phyloP scores from a whole-genome alignment of 1,140 invertebrate species.

The Drosophila orosa region DNA sequence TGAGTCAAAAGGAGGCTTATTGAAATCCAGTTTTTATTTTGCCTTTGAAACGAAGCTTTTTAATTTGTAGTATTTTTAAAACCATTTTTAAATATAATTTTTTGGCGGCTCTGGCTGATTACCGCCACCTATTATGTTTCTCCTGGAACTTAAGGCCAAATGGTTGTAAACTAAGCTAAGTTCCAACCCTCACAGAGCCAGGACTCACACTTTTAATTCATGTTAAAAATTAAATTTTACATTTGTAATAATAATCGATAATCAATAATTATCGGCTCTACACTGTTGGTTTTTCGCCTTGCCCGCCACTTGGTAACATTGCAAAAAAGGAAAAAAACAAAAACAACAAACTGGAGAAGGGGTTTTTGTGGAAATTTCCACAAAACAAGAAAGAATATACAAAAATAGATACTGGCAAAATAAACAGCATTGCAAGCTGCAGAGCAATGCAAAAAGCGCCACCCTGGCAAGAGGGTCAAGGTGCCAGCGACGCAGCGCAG shows the following conservation, averaged over 20 bases:
- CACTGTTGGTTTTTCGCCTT: neutral
- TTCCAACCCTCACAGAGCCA: neutral
- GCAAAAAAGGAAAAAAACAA: conserved; percentile 3
- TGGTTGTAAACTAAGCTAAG: neutral
- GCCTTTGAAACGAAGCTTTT: neutral
- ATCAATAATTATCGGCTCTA: neutral
- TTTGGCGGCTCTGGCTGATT: fast-evolving
- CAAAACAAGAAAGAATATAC: conserved; percentile 62
- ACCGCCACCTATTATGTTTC: conserved; percentile 1
- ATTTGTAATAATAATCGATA: neutral
- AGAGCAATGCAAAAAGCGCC: conserved; percentile 74
- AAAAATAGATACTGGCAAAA: conserved; percentile 36
- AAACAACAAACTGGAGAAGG: conserved; percentile 25
- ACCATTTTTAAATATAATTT: neutral
- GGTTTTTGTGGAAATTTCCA: conserved; percentile 61
- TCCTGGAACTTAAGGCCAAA: neutral
- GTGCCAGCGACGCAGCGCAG: conserved; percentile 84
- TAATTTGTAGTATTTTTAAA: neutral
- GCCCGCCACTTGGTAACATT: neutral
- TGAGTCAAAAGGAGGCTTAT: neutral
- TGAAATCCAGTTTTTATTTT: neutral
- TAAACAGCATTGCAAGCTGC: conserved; percentile 44
- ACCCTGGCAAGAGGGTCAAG: conserved; percentile 59
- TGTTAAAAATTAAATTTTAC: neutral
- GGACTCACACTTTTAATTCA: too few relatives aligned